Evolutionary conservation across 64 coral and sea anemone genomes (phyloP).

Genomic region (Pachyseris speciosa): DNA sequence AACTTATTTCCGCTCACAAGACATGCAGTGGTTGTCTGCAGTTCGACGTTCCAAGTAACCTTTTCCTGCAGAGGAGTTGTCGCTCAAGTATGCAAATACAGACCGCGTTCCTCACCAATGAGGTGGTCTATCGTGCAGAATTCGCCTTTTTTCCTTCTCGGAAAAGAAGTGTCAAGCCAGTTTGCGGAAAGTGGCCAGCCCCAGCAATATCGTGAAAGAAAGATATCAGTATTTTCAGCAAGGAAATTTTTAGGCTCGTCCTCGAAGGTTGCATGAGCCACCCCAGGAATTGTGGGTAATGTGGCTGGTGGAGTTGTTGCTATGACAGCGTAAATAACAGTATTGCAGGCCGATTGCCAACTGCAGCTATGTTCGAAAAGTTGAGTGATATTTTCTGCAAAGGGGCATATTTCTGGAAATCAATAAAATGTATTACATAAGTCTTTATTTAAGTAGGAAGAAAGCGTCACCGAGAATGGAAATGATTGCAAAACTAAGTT

Average conservation of each 20-base stretch:
- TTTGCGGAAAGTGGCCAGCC: not conserved
- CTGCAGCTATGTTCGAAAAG: no score
- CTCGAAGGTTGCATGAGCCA: not conserved
- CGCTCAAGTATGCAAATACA: not conserved
- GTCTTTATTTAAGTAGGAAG: no score
- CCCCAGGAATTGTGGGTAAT: conserved; percentile 22
- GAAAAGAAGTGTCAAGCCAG: not conserved
- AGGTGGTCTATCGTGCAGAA: not conserved
- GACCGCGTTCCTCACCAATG: not conserved
- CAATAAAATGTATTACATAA: no score
- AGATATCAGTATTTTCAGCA: not conserved
- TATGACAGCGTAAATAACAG: not conserved
- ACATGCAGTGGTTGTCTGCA: not conserved
- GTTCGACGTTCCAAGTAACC: not conserved
- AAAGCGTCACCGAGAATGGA: no score
- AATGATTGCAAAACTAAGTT: no score
- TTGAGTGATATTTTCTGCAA: no score
- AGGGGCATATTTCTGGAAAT: no score
- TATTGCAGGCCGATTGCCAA: no score
- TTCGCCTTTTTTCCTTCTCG: not conserved
- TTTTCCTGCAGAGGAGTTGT: not conserved
- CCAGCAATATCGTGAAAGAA: not conserved
- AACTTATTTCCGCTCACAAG: conserved; percentile 10
- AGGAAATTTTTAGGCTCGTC: not conserved
- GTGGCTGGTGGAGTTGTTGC: not conserved